A percentile compares a stretch with the other conserved stretches of the same genome.
phyloP scores from a whole-genome alignment of 2,113 vertebrate genomes.

The Oreochromis niloticus region DNA sequence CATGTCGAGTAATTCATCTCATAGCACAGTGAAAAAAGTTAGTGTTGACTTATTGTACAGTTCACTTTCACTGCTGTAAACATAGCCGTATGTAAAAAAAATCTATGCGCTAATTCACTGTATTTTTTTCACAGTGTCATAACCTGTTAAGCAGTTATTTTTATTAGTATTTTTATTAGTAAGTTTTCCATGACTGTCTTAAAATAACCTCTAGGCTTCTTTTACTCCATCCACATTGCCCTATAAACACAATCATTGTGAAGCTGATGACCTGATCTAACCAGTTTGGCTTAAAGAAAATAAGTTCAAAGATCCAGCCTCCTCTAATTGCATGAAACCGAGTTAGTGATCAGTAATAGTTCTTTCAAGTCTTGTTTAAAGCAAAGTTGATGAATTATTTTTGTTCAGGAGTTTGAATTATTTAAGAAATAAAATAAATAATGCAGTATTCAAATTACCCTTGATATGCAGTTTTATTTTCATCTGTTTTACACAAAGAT shows the following conservation, averaged over 20 bases:
- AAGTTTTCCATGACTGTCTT: not conserved
- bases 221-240: not conserved
- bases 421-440: not conserved
- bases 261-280: not conserved
- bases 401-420: not conserved
- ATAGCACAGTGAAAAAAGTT: not conserved
- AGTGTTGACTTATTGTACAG: not conserved
- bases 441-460: not conserved
- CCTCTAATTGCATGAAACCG: not conserved
- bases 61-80: not conserved
- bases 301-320: not conserved
- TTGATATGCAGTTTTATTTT: not conserved
- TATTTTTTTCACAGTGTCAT: not conserved
- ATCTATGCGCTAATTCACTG: not conserved
- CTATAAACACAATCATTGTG: fast-evolving
- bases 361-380: not conserved
- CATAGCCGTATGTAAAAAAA: not conserved
- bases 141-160: not conserved
- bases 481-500: not conserved
- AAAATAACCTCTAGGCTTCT: not conserved
- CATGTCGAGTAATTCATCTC: not conserved
- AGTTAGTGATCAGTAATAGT: not conserved
- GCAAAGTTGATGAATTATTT: not conserved
- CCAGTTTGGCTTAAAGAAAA: not conserved
- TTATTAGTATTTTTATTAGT: not conserved